A percentile compares a stretch with the other conserved stretches of the same genome.
Evolutionary conservation across 35 echinoderm and acorn worm species (phyloP).

Genomic region (Apostichopus japonicus): DNA sequence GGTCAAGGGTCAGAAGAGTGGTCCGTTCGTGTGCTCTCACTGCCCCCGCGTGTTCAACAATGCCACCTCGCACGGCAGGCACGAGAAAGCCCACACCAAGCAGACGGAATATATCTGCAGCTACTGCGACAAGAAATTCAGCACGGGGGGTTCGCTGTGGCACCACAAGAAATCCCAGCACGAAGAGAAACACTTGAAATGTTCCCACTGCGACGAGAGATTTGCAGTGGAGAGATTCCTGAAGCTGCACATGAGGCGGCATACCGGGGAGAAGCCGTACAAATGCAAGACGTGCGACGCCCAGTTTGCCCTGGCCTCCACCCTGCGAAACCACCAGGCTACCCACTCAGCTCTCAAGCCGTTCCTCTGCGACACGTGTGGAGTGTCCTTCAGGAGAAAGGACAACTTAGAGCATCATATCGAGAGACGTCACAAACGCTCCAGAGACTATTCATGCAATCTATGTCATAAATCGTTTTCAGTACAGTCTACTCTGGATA

Average conservation of each 20-base stretch:
- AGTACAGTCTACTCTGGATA: constrained; percentile 48
- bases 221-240: constrained; percentile 66
- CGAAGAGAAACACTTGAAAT: constrained; percentile 65
- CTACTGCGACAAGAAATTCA: constrained; percentile 64
- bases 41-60: constrained; percentile 49
- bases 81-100: constrained; percentile 30
- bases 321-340: constrained; percentile 72
- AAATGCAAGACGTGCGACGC: constrained; percentile 69
- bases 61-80: constrained; percentile 10
- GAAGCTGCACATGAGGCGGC: constrained; percentile 63
- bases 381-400: constrained; percentile 67
- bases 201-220: constrained; percentile 62
- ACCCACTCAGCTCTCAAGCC: constrained; percentile 56
- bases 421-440: constrained; percentile 51
- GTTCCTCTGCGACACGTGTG: constrained; percentile 85
- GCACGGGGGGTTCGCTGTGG: constrained; percentile 53
- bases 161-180: constrained; percentile 68
- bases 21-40: constrained; percentile 25
- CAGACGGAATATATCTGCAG: constrained; percentile 12
- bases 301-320: constrained; percentile 58
- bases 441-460: constrained; percentile 70
- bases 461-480: constrained; percentile 81
- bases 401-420: constrained; percentile 74
- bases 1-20: background rate
- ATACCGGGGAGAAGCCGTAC: constrained; percentile 80